Evolutionary conservation across 2,888 invertebrate genomes (phyloP).

Genomic region (Drosophila neutralis): DNA sequence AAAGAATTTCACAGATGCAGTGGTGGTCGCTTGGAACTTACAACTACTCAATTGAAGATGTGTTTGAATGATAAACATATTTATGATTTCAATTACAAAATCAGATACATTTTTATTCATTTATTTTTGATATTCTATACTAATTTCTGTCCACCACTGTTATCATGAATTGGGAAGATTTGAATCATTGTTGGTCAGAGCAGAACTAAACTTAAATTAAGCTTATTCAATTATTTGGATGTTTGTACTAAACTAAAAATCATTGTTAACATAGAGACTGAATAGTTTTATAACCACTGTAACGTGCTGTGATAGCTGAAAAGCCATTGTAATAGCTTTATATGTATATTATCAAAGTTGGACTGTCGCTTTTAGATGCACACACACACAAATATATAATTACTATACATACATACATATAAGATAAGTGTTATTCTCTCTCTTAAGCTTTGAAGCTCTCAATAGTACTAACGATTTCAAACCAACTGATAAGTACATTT

Average conservation of each 20-base stretch:
- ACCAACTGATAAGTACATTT: constrained; percentile 32
- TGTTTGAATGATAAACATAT: not conserved
- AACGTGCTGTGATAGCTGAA: constrained; percentile 35
- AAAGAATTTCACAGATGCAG: constrained; percentile 4
- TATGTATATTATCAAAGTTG: constrained; percentile 43
- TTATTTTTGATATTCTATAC: not conserved
- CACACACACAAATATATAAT: constrained; percentile 14
- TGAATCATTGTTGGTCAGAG: not conserved
- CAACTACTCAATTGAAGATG: not conserved
- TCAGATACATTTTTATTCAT: not conserved
- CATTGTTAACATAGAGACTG: constrained; percentile 1
- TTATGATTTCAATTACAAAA: not conserved
- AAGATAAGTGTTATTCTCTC: constrained; percentile 57
- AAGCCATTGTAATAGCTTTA: constrained; percentile 25
- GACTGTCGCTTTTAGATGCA: constrained; percentile 26
- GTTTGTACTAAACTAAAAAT: constrained; percentile 3
- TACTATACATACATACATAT: constrained; percentile 31
- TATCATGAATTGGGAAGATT: not conserved
- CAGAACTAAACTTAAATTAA: constrained; percentile 10
- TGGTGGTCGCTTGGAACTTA: not conserved
- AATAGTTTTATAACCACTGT: constrained; percentile 9
- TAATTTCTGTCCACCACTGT: not conserved
- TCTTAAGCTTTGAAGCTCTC: constrained; percentile 25
- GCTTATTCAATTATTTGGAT: constrained; percentile 2
- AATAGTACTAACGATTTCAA: constrained; percentile 47